phyloP scores from a whole-genome alignment of 2,888 invertebrate genomes.

The Chrysodeixis includens region DNA sequence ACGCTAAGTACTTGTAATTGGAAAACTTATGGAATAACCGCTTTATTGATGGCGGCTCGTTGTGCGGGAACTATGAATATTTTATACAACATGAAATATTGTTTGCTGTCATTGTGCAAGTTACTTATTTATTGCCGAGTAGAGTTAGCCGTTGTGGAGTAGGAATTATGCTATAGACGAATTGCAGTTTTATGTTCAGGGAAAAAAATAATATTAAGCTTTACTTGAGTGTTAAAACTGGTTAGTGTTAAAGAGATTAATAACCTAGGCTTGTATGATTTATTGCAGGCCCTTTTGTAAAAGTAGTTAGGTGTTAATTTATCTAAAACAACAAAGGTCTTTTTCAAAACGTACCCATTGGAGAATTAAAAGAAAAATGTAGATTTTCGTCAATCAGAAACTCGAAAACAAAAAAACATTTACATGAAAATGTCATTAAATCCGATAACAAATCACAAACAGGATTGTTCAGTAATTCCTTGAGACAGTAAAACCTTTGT shows the following conservation, averaged over 20 bases:
- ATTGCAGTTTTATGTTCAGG: neutral
- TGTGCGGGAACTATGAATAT: slow-evolving; percentile 7
- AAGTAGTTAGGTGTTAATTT: too few species aligned
- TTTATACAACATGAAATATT: slow-evolving; percentile 3
- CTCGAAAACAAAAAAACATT: slow-evolving; percentile 26
- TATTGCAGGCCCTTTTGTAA: neutral
- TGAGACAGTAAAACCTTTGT: slow-evolving; percentile 25
- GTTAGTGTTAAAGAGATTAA: neutral
- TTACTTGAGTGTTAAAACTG: neutral
- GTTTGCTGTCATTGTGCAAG: neutral
- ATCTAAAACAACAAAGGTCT: too few species aligned
- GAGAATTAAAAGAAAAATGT: too few species aligned
- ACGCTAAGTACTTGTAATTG: slow-evolving; percentile 55
- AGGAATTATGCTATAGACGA: neutral
- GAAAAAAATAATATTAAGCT: neutral
- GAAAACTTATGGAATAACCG: slow-evolving; percentile 44
- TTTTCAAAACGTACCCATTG: too few species aligned
- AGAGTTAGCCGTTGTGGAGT: neutral
- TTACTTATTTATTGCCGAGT: neutral
- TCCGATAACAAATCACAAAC: slow-evolving; percentile 19
- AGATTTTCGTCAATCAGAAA: neutral
- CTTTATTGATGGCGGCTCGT: slow-evolving; percentile 27
- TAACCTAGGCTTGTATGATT: neutral
- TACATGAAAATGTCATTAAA: slow-evolving; percentile 37
- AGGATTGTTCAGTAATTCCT: slow-evolving; percentile 33